Evolutionary conservation across 2,888 invertebrate genomes (phyloP), one percentile per base, ranked within the genome.

Genomic region (Lithophane leautieri): DNA sequence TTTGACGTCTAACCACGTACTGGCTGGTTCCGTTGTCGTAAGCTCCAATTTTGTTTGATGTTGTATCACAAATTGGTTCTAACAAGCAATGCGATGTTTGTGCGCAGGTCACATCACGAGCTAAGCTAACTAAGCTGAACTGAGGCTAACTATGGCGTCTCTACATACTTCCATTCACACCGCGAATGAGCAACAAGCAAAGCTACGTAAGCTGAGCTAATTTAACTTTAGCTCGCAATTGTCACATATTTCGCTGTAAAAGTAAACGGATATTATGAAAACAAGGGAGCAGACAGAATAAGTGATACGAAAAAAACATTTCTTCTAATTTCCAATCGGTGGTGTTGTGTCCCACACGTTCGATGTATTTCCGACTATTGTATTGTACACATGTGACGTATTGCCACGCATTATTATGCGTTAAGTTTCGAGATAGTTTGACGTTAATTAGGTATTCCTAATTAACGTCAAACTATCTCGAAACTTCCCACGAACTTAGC

Each of bases 41-140:
- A 85, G 77, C 76, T 69, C 67, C 75, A 81, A 81, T 83, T 83
- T 69, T 66, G 69, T 86, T 82, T 72, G 69, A 65, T 65, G 63
- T 79, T 80, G 76, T 68, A 70, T 72, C 56, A 79, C 74, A 85
- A 86, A 86, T 81, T 83, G 69, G 69, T 81, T 72, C 63, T 79
- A 77, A 86, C 86, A 76, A 86, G 81, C 83, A 44, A 73, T 61
- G 67, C 47, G 11, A 68, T 73, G 47, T 70, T 54, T 50, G 62
- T 34, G 77, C 54, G 12, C 8, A 25, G 22, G 42, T 25, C 25
- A 42, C 50, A 70, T 22, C 7, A 11, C n/a, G n/a, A 63, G 70
- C 70, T 78, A 62, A 28, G 54, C 68, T 76, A 50, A 28, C 14
- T 44, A n/a, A 44, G 28, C n/a, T 44, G 7, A n/a, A 7, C n/a